Evolutionary conservation across 2,113 vertebrate genomes (phyloP).

Genomic region (Prolemur simus): DNA sequence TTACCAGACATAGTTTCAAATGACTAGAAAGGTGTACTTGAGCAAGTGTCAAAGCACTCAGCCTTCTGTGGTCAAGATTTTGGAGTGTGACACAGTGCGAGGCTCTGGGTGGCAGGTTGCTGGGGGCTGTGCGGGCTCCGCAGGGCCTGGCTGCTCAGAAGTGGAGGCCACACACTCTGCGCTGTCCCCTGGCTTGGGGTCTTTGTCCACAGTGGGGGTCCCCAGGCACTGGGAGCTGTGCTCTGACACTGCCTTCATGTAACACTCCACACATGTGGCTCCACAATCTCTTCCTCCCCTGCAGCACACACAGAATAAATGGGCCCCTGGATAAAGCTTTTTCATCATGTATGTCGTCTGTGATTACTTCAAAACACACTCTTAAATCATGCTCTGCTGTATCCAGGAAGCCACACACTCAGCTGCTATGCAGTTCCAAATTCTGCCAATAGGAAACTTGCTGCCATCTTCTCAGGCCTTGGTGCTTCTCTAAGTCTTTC

Average conservation of each 20-base stretch:
- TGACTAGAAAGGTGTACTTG: slow-evolving; percentile 13
- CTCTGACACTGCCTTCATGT: slow-evolving; percentile 35
- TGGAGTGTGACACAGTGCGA: background rate
- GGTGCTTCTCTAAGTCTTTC: background rate
- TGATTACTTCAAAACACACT: background rate
- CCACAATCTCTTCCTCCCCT: background rate
- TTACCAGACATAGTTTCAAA: slow-evolving; percentile 28
- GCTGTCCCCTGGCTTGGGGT: background rate
- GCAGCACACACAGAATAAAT: background rate
- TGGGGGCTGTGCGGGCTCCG: background rate
- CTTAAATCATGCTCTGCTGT: background rate
- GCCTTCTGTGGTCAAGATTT: background rate
- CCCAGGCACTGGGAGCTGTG: background rate
- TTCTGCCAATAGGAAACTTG: background rate
- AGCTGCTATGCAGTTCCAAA: background rate
- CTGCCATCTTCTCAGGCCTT: background rate
- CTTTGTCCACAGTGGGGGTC: background rate
- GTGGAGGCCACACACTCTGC: background rate
- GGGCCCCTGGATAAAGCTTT: background rate
- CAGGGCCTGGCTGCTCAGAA: background rate
- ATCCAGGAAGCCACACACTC: background rate
- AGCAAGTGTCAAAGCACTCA: background rate
- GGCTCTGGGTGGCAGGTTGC: background rate
- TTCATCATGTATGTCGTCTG: background rate
- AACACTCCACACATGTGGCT: background rate